These are phyloP conservation scores for Mongoloraphidia duomilia DNA, from an alignment of 2,888 invertebrate genomes.

Conservation along the genomic window DNA sequence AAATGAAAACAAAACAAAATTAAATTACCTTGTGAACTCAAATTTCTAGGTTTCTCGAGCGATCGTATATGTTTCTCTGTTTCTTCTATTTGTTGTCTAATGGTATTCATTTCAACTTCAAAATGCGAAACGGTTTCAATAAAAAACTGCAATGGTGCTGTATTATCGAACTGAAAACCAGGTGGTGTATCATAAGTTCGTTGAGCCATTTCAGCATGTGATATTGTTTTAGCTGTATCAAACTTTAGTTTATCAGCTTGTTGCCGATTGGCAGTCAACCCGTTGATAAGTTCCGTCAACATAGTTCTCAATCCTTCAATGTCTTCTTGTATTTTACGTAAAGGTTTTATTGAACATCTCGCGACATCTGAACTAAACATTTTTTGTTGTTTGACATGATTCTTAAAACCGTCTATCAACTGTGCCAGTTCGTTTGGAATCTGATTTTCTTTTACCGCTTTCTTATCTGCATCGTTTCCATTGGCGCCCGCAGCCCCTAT, in stretches of 20 bases:
- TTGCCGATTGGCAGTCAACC: slow-evolving; percentile 43
- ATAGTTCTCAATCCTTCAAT: slow-evolving; percentile 42
- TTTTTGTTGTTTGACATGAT: slow-evolving; percentile 76
- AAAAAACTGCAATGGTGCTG: slow-evolving; percentile 55
- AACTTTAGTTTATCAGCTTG: slow-evolving; percentile 49
- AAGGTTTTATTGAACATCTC: slow-evolving; percentile 45
- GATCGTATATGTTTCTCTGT: slow-evolving; percentile 58
- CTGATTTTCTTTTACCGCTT: slow-evolving; percentile 45
- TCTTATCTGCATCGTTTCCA: slow-evolving; percentile 23
- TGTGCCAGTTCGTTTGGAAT: slow-evolving; percentile 65
- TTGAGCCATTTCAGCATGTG: slow-evolving; percentile 64
- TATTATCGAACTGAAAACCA: slow-evolving; percentile 62
- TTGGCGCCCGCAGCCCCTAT: slow-evolving; percentile 3
- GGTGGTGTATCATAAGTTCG: slow-evolving; percentile 62
- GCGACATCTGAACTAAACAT: slow-evolving; percentile 67
- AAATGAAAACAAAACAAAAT: background rate
- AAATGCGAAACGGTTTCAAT: slow-evolving; percentile 51
- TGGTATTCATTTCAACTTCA: slow-evolving; percentile 51
- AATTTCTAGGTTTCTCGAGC: slow-evolving; percentile 43
- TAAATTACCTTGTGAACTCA: slow-evolving; percentile 48
- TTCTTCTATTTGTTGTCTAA: slow-evolving; percentile 55
- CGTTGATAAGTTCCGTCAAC: slow-evolving; percentile 44
- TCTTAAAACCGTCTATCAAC: slow-evolving; percentile 67
- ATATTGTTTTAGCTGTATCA: slow-evolving; percentile 57
- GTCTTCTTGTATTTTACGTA: slow-evolving; percentile 47